These are phyloP conservation scores for Leptodactylus fallax DNA, from an alignment of 2,797 vertebrate species.

Conservation along the genomic window DNA sequence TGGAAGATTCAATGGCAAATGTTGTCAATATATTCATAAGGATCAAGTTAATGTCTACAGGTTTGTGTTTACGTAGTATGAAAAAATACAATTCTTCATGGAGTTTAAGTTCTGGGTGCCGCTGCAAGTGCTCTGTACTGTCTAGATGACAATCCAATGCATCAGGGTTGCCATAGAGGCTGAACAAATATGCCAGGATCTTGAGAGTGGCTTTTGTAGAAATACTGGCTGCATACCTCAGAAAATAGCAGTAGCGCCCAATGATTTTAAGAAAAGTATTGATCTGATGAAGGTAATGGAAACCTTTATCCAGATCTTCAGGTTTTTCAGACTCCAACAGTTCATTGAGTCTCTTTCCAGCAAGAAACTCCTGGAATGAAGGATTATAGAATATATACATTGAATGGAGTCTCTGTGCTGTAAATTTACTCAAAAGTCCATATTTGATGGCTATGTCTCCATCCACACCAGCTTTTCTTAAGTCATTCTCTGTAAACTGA, in stretches of 20 bases:
- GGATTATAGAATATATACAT: constrained; percentile 67
- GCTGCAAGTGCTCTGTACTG: not conserved
- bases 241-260: constrained; percentile 48
- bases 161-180: constrained; percentile 54
- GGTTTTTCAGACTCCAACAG: constrained; percentile 65
- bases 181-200: constrained; percentile 68
- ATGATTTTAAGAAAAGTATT: constrained; percentile 64
- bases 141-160: constrained; percentile 57
- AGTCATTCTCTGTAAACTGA: constrained; percentile 67
- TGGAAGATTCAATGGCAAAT: constrained; percentile 24
- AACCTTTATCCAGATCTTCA: constrained; percentile 62
- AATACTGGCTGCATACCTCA: constrained; percentile 58
- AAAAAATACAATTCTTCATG: not conserved
- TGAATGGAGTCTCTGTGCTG: constrained; percentile 68
- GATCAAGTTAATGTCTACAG: not conserved
- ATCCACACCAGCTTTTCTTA: constrained; percentile 62
- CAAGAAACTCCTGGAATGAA: constrained; percentile 71
- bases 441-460: constrained; percentile 62
- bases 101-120: constrained; percentile 39
- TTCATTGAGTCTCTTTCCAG: constrained; percentile 65
- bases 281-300: constrained; percentile 67
- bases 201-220: constrained; percentile 64
- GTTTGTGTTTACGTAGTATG: not conserved
- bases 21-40: constrained; percentile 12
- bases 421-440: constrained; percentile 70